phyloP scores from a whole-genome alignment of 2,888 invertebrate species.

The Hypena proboscidalis region DNA sequence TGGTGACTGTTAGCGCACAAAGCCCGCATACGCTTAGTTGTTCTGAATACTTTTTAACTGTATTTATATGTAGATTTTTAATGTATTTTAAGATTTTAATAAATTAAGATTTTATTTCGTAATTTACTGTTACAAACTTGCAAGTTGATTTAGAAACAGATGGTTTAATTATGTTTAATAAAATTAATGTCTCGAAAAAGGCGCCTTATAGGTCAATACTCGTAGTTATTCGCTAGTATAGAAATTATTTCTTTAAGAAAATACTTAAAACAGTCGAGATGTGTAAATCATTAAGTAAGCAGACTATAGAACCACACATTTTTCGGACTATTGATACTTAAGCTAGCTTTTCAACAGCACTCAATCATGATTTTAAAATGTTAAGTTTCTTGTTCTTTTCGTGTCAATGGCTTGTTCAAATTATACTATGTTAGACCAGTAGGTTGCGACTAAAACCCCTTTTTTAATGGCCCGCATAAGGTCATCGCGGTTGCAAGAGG shows the following conservation, averaged over 20 bases:
- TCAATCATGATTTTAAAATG: background rate
- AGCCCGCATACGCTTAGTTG: conserved; percentile 66
- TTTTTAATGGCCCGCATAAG: no score
- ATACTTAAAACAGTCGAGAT: no score
- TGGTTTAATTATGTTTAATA: background rate
- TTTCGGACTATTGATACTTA: no score
- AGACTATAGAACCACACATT: no score
- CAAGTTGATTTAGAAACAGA: conserved; percentile 42
- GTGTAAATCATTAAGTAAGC: no score
- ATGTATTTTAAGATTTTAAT: conserved; percentile 56
- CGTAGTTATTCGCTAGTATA: background rate
- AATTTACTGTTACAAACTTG: conserved; percentile 38
- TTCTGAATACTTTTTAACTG: conserved; percentile 59
- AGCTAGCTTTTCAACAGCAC: no score
- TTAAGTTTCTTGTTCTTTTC: no score
- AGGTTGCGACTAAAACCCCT: no score
- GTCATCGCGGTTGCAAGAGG: no score
- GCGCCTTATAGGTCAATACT: background rate
- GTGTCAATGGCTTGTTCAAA: no score
- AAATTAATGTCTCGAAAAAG: conserved; percentile 1
- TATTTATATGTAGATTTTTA: conserved; percentile 64
- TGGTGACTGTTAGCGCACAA: conserved; percentile 66
- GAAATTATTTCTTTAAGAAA: no score
- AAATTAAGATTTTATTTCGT: conserved; percentile 44
- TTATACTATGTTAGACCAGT: no score